Base-by-base conservation (phyloP, 1,140 invertebrate species). In the Scaptomyza montana region DNA sequence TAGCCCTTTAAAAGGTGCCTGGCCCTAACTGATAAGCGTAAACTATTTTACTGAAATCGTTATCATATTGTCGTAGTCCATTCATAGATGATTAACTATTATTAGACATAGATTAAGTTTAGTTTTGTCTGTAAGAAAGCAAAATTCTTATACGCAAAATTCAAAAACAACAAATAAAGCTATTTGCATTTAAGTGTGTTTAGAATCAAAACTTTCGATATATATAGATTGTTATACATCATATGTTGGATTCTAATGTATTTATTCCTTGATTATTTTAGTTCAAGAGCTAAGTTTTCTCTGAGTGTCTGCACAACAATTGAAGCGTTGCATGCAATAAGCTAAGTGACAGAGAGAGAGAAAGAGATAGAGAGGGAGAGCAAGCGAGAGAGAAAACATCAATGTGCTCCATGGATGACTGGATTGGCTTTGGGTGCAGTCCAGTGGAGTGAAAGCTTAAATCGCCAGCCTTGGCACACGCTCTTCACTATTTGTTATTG, bases 371-470 rank as follows among this genome's bases (percentile, higher is more conserved):
- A 19, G 30, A 10, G n/a, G 2, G 21, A 25, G 21, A 19, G 53
- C 9, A 36, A n/a, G 39, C 6, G 39, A 16, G 19, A 39, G 46
- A 51, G 13, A 5, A 5, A 30, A 19, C 25, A 16, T 21, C 50
- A 46, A 65, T 41, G 21, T n/a, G 25, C 36, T 43, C 10, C 50
- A 82, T 73, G 78, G 46, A 67, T 70, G 49, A 67, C 51, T 78
- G 79, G 47, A 33, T 25, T 36, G 51, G 5, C 51, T 33, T 25
- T 61, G 64, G 16, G 36, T 45, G 33, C 33, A 33, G 64, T 67
- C 39, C n/a, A n/a, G 41, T 46, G 13, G 19, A 77, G 80, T 71
- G 80, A 85, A 85, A 85, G 80, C 73, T 72, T 46, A 33, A 19
- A 67, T n/a, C 55, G 53, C 33, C 54, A 64, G 41, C 54, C 55